Base-by-base conservation (phyloP, 1,140 invertebrate genomes). In the Calephelis nemesis region DNA sequence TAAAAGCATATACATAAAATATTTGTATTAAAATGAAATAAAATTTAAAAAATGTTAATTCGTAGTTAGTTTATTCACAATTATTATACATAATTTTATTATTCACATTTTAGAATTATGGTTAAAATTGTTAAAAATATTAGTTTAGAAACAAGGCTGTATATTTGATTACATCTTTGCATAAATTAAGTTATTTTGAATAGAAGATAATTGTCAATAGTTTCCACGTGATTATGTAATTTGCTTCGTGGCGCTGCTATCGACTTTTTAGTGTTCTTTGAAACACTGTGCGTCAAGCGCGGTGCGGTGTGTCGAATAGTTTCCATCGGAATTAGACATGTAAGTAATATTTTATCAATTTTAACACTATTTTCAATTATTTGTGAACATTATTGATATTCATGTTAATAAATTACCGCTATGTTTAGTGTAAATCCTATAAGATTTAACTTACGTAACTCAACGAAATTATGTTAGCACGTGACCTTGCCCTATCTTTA, bases 291-390 rank as follows among this genome's bases (percentile, higher is more conserved):
- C 85, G 81, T 81, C 79, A 80, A 82, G 81, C 78, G 87, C 87
- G 83, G 88, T 85, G 87, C 79, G 78, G 88, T 86, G 87, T 85
- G 77, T 83, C 74, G 69, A 79, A 74, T 74, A 79, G 74, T 79
- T 84, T 84, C 81, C 72, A 86, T 83, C 79, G 85, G 85, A 88
- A 85, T 81, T 85, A 88, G 80, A 89, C 84, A 91, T 89, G 88
- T 91, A 88, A 91, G 88, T 88, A 65, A 60, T 60, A 48, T 63
- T 54, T 71, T 2, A 10, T 7, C 8, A 30, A 47, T 30, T 49
- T 12, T 54, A 63, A 49, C 50, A 63, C 15, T 52, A 63, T 42
- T 50, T 45, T 6, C 6, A 45, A 45, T 7, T 7, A 45, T 45
- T 45, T 45, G 7, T 45, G 4, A 45, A 7, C 42, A 45, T 45